Base-by-base conservation (phyloP, 2,888 invertebrate species). In the Campoplex capitator region DNA sequence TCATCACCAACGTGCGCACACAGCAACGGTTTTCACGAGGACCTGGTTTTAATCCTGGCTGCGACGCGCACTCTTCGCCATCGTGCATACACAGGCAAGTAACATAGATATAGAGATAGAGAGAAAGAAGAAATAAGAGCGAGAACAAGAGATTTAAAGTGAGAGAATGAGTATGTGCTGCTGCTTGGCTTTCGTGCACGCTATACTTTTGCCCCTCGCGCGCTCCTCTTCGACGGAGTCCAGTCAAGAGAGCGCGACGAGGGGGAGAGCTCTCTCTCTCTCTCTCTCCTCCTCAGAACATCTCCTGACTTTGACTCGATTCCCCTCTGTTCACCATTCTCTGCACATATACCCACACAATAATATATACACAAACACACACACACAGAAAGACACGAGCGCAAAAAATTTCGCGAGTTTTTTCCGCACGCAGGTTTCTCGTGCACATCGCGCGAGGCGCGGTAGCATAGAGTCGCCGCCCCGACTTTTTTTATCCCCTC, bases 1-100 rank as follows among this genome's bases (percentile, higher is more conserved):
- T 51, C 70, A 71, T 56, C 81, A 77, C 71, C 76, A 28, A 70
- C 54, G 71, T 35, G 56, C 58, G 32, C 70, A 48, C 82, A 67
- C 71, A 73, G 42, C 70, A 73, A 42, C 32, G 74, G 65, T 23
- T 67, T 70, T 81, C 77, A 67, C 73, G 74, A 74, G 73, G 82
- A 82, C 82, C 85, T 82, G 62, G 23, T 58, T 75, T 79, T 70
- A 70, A 74, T 83, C 79, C 75, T 74, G 81, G 85, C 75, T 75
- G 84, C 85, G 38, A 23, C 38, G 77, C 85, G 68, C 79, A 62
- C 83, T 85, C 82, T 58, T 78, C 82, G 83, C 78, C 76, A 77
- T 77, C 67, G 38, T 38, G 48, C 3, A 68, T 68, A 67, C 77
- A 71, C 70, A 77, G 70, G 70, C 83, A 76, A 77, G 83, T 77